phyloP scores from a whole-genome alignment of 2,797 vertebrate genomes.

The Phoebastria nigripes region DNA sequence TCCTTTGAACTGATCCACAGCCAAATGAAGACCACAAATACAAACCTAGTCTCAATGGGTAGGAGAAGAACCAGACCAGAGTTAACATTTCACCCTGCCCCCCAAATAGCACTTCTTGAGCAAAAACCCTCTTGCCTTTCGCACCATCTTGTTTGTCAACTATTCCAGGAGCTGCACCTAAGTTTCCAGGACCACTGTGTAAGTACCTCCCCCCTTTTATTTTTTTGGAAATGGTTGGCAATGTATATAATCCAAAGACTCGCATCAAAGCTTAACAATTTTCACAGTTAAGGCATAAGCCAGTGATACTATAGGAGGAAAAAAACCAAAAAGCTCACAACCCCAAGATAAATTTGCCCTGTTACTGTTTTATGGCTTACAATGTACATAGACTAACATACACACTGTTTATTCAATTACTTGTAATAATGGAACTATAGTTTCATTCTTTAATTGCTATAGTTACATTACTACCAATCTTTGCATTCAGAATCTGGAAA shows the following conservation, averaged over 20 bases:
- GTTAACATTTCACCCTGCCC: background rate
- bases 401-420: background rate
- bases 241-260: background rate
- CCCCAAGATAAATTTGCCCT: background rate
- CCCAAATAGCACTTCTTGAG: background rate
- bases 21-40: background rate
- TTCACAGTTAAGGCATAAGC: slow-evolving; percentile 6
- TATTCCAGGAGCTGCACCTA: background rate
- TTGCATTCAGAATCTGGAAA: background rate
- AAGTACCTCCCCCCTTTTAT: background rate
- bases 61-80: background rate
- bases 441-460: background rate
- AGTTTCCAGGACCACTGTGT: background rate
- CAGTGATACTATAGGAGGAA: background rate
- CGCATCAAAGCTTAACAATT: background rate
- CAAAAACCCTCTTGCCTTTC: background rate
- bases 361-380: slow-evolving; percentile 15
- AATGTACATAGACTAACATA: background rate
- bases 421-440: background rate
- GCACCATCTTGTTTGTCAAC: background rate
- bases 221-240: background rate
- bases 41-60: background rate
- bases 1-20: background rate
- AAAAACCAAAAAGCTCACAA: background rate
- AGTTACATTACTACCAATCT: background rate